phyloP scores from a whole-genome alignment of 2,113 vertebrate genomes.

The Hippocampus abdominalis region DNA sequence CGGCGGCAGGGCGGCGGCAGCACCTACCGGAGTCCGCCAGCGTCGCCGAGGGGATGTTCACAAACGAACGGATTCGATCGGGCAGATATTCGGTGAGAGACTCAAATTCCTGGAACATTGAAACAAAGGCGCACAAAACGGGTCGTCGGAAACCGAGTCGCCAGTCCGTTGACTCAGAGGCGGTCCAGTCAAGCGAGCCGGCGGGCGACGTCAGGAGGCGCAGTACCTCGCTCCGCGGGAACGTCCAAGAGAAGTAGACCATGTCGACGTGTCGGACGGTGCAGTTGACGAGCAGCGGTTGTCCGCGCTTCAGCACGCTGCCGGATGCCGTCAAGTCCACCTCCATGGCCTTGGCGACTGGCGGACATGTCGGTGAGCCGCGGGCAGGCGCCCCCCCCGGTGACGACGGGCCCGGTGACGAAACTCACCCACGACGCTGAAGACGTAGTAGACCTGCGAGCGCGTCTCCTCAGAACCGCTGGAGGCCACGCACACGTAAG shows the following conservation, averaged over 20 bases:
- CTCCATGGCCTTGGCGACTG: slow-evolving; percentile 77
- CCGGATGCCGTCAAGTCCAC: slow-evolving; percentile 77
- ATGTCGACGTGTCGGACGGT: slow-evolving; percentile 77
- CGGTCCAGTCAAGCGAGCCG: too few species aligned
- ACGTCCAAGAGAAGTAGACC: slow-evolving; percentile 84
- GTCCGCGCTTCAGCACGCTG: slow-evolving; percentile 79
- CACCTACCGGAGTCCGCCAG: slow-evolving; percentile 77
- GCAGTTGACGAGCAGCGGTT: slow-evolving; percentile 83
- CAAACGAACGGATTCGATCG: slow-evolving; percentile 76
- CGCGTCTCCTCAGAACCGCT: slow-evolving; percentile 69
- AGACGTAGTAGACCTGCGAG: slow-evolving; percentile 80
- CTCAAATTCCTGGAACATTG: slow-evolving; percentile 70
- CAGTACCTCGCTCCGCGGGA: slow-evolving; percentile 80
- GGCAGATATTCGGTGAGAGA: slow-evolving; percentile 77
- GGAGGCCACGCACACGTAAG: slow-evolving; percentile 80
- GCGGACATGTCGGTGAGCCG: not conserved
- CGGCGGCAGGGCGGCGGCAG: too few species aligned
- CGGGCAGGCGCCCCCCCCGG: not conserved
- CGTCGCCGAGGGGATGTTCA: slow-evolving; percentile 77
- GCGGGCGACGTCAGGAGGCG: not conserved
- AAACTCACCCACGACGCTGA: slow-evolving; percentile 80
- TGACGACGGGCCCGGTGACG: not conserved
- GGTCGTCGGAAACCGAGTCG: too few species aligned
- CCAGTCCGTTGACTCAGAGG: too few species aligned
- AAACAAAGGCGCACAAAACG: too few species aligned